A percentile compares a stretch with the other conserved stretches of the same genome.
These are phyloP conservation scores for Unio delphinus DNA, from an alignment of 2,888 invertebrate species.

Conservation along the genomic window DNA sequence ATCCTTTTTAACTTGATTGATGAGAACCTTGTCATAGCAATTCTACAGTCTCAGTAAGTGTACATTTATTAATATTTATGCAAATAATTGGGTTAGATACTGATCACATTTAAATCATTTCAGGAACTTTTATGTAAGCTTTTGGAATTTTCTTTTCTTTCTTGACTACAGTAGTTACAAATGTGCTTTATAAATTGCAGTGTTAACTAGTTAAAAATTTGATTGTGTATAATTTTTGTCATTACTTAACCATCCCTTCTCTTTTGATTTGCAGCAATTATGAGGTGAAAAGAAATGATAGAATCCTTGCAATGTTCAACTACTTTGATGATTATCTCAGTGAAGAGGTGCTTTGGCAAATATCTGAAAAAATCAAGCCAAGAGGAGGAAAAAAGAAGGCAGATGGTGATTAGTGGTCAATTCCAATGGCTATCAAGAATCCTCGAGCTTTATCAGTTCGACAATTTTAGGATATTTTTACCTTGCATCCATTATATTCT, in stretches of 20 bases:
- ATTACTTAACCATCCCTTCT: background rate
- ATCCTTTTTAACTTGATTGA: no score
- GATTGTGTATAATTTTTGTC: background rate
- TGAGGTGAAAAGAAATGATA: slow-evolving; percentile 92
- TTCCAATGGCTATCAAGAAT: no score
- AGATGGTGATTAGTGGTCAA: slow-evolving; percentile 5
- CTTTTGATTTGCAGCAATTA: slow-evolving; percentile 69
- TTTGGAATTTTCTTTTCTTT: no score
- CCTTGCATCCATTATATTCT: no score
- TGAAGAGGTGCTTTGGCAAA: slow-evolving; percentile 99
- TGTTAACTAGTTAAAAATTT: background rate
- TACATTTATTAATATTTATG: no score
- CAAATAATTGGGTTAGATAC: no score
- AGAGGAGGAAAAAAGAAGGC: slow-evolving; percentile 72
- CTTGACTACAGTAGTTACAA: background rate
- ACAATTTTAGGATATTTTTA: no score
- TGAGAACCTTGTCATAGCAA: no score
- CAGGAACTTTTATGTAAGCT: no score
- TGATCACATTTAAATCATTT: no score
- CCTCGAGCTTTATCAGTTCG: no score
- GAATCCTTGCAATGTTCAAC: slow-evolving; percentile 94
- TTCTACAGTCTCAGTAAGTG: no score
- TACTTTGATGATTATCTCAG: slow-evolving; percentile 95
- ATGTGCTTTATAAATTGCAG: background rate
- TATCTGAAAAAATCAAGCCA: slow-evolving; percentile 97